Evolutionary conservation across 2,113 vertebrate genomes (phyloP).

Genomic region (Vulpes vulpes): DNA sequence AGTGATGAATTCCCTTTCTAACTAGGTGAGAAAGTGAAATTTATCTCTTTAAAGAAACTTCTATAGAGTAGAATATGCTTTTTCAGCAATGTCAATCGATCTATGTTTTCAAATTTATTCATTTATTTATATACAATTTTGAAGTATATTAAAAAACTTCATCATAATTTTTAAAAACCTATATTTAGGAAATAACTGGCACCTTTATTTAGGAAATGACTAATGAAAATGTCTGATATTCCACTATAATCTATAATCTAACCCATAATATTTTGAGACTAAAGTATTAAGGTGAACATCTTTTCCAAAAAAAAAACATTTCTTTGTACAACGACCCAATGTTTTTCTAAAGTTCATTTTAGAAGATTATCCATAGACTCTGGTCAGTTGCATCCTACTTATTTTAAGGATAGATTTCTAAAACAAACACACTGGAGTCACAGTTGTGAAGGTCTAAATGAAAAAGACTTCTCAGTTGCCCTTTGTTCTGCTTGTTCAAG

Average conservation of each 20-base stretch:
- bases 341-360: background rate
- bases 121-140: slow-evolving; percentile 3
- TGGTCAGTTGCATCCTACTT: background rate
- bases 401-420: background rate
- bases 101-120: background rate
- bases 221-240: background rate
- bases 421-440: background rate
- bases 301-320: background rate
- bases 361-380: background rate
- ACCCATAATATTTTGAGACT: background rate
- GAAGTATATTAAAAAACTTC: background rate
- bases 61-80: background rate
- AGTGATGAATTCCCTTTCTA: slow-evolving; percentile 77
- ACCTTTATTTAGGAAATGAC: background rate
- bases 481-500: background rate
- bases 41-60: slow-evolving; percentile 58
- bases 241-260: background rate
- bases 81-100: background rate
- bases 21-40: slow-evolving; percentile 60
- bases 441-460: background rate
- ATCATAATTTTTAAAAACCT: background rate
- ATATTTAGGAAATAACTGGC: background rate
- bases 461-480: background rate
- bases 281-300: background rate
- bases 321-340: background rate